Percentiles rank a stretch among this genome's conserved stretches.
These are phyloP conservation scores for Donacobius atricapilla DNA, from an alignment of 2,113 vertebrate genomes.

Conservation along the genomic window DNA sequence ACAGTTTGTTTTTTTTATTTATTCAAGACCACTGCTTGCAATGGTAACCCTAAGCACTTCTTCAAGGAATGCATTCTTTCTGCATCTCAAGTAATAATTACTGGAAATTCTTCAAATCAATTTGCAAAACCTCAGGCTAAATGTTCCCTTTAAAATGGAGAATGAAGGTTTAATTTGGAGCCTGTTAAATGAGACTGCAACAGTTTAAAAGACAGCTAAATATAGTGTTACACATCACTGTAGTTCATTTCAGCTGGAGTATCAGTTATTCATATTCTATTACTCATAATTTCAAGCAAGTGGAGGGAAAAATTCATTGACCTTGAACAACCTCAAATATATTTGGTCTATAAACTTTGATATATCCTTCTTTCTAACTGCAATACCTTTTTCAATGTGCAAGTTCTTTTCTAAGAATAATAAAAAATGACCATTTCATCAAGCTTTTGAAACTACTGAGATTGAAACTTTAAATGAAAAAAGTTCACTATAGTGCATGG, in stretches of 20 bases:
- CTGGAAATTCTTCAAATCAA: not conserved
- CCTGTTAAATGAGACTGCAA: constrained; percentile 13
- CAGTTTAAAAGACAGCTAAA: constrained; percentile 37
- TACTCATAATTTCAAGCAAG: constrained; percentile 47
- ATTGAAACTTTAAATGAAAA: constrained; percentile 25
- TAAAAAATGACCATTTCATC: constrained; percentile 46
- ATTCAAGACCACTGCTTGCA: not conserved
- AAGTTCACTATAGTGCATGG: not conserved
- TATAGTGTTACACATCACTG: not conserved
- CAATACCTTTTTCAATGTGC: constrained; percentile 21
- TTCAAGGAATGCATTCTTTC: not conserved
- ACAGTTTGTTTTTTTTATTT: not conserved
- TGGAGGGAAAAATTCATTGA: constrained; percentile 52
- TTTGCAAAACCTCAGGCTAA: not conserved
- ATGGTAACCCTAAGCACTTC: not conserved
- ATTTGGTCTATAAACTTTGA: constrained; percentile 67
- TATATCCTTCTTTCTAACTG: constrained; percentile 46
- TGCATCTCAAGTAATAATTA: not conserved
- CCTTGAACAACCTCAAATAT: constrained; percentile 73
- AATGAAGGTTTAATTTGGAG: not conserved
- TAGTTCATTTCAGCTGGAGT: constrained; percentile 55
- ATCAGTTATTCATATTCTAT: constrained; percentile 39
- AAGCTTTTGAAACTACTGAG: constrained; percentile 20
- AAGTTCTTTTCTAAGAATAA: constrained; percentile 39
- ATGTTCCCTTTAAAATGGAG: not conserved